Conservation (phyloP, 2,797 vertebrate species). For the Sebastolobus altivelis region DNA sequence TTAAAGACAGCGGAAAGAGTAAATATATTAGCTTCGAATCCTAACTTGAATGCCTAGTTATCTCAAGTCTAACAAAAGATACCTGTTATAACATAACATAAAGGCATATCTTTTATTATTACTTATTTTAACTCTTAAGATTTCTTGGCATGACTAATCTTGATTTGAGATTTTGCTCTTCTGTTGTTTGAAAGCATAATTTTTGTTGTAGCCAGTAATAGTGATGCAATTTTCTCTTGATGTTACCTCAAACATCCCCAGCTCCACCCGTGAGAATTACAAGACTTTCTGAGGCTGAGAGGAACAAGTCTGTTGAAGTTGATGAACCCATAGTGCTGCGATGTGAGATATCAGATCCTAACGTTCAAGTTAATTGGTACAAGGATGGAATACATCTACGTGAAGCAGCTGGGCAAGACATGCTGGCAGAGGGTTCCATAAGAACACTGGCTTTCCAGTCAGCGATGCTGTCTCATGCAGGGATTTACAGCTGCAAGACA, state of each 20-base stretch:
- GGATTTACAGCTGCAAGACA: slow-evolving; percentile 80
- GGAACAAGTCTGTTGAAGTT: slow-evolving; percentile 77
- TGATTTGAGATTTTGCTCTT: slow-evolving; percentile 62
- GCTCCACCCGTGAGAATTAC: slow-evolving; percentile 82
- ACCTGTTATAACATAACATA: slow-evolving; percentile 62
- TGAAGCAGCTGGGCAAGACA: slow-evolving; percentile 71
- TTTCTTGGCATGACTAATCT: slow-evolving; percentile 77
- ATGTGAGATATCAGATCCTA: slow-evolving; percentile 80
- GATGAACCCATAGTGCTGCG: slow-evolving; percentile 75
- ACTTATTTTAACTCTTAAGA: slow-evolving; percentile 58
- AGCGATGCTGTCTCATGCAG: slow-evolving; percentile 76
- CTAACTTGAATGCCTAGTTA: slow-evolving; percentile 72
- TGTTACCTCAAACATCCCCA: slow-evolving; percentile 84
- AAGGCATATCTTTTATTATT: slow-evolving; percentile 48
- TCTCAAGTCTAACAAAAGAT: slow-evolving; percentile 69
- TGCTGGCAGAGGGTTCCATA: slow-evolving; percentile 78
- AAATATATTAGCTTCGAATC: slow-evolving; percentile 47
- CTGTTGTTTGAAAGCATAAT: slow-evolving; percentile 53
- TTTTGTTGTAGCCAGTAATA: slow-evolving; percentile 64
- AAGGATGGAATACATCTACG: slow-evolving; percentile 83
- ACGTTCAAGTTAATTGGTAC: slow-evolving; percentile 82
- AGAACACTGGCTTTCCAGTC: slow-evolving; percentile 81
- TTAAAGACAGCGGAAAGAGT: slow-evolving; percentile 30
- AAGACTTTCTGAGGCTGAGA: slow-evolving; percentile 78
- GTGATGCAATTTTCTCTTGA: slow-evolving; percentile 82